A percentile compares a stretch with the other conserved stretches of the same genome.
phyloP scores from a whole-genome alignment of 1,140 invertebrate genomes.

The Nasonia longicornis region DNA sequence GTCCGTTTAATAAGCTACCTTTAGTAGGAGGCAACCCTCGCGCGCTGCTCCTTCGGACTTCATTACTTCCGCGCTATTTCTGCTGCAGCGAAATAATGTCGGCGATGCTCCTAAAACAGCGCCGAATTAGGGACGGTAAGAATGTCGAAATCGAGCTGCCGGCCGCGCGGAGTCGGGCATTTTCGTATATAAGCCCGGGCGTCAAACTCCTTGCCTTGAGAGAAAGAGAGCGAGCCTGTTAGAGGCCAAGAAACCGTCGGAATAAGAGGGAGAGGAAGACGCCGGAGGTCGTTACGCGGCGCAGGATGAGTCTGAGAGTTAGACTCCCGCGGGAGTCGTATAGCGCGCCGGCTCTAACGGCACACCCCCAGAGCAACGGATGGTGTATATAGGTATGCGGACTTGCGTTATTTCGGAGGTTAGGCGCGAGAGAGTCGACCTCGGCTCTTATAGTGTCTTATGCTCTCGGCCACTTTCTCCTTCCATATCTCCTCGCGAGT shows the following conservation, averaged over 20 bases:
- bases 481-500: not conserved
- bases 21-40: not conserved
- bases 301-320: constrained; percentile 64
- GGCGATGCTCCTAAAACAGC: not conserved
- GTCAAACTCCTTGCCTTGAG: constrained; percentile 47
- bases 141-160: constrained; percentile 40
- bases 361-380: constrained; percentile 57
- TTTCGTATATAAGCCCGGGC: constrained; percentile 48
- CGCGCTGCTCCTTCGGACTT: not conserved
- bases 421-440: constrained; percentile 51
- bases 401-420: constrained; percentile 57
- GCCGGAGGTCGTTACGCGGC: constrained; percentile 59
- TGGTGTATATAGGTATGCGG: constrained; percentile 45
- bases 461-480: constrained; percentile 43
- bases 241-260: constrained; percentile 53
- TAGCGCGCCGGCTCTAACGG: constrained; percentile 55
- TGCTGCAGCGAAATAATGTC: constrained; percentile 13
- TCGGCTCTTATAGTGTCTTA: constrained; percentile 55
- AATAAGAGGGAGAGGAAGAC: constrained; percentile 53
- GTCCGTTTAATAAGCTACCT: not conserved
- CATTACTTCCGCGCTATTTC: constrained; percentile 2
- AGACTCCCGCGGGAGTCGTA: constrained; percentile 61
- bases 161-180: constrained; percentile 46
- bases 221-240: constrained; percentile 52
- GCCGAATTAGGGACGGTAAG: constrained; percentile 36